A percentile compares a stretch with the other conserved stretches of the same genome.
Evolutionary conservation across 1,140 invertebrate genomes (phyloP).

Genomic region (Bombus superbus): DNA sequence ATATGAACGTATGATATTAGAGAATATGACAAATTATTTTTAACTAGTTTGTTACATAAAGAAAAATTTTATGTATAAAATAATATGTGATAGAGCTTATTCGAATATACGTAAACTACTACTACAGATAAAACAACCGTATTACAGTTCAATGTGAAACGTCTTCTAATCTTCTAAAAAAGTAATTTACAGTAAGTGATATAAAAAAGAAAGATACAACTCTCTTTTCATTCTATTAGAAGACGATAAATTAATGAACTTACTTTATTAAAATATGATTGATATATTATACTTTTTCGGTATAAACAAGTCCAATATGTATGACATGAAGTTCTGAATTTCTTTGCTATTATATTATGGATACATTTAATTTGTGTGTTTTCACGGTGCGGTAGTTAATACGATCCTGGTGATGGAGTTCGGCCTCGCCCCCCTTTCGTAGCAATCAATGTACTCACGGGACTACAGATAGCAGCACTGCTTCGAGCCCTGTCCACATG

Average conservation of each 20-base stretch:
- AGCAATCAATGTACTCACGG: slow-evolving; percentile 61
- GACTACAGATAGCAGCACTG: slow-evolving; percentile 70
- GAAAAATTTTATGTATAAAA: not conserved
- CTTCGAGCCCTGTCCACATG: slow-evolving; percentile 73
- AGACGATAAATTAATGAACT: not conserved
- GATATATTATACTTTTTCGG: not conserved
- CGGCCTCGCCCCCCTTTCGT: slow-evolving; percentile 66
- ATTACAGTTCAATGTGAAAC: too few species aligned
- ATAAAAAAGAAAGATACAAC: not conserved
- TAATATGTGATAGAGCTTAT: not conserved
- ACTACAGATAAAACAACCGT: too few species aligned
- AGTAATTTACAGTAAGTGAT: too few species aligned
- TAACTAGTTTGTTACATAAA: not conserved
- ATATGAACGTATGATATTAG: too few species aligned
- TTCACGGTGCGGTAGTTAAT: slow-evolving; percentile 28
- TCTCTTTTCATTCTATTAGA: not conserved
- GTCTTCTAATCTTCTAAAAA: too few species aligned
- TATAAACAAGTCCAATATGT: not conserved
- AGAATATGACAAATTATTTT: not conserved
- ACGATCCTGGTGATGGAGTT: slow-evolving; percentile 46
- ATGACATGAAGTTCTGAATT: not conserved
- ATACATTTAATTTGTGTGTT: slow-evolving; percentile 25
- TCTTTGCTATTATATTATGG: not conserved
- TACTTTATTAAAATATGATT: not conserved
- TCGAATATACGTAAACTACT: too few species aligned